A percentile compares a stretch with the other conserved stretches of the same genome.
Evolutionary conservation across 1,140 invertebrate genomes (phyloP).

Genomic region (Drosophila eugracilis): DNA sequence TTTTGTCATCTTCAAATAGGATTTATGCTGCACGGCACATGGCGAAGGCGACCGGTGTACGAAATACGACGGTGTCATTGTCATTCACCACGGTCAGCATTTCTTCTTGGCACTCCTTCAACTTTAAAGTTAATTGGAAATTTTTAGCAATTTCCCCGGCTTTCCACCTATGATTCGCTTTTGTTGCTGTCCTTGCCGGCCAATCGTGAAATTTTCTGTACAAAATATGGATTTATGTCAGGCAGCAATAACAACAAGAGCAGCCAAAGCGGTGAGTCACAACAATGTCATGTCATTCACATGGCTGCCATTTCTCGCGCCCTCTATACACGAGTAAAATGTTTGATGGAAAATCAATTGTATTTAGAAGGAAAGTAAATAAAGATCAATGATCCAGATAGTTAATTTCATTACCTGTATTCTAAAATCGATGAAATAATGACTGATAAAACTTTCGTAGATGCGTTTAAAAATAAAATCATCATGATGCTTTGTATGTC

Average conservation of each 20-base stretch:
- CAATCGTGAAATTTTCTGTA: constrained; percentile 76
- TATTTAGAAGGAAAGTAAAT: too few species aligned
- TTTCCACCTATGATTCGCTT: constrained; percentile 46
- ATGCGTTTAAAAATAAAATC: too few species aligned
- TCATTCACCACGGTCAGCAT: constrained; percentile 13
- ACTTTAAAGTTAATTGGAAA: constrained; percentile 79
- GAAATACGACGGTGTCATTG: constrained; percentile 18
- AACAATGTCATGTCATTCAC: constrained; percentile 48
- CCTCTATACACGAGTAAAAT: constrained; percentile 18
- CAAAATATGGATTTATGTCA: constrained; percentile 82
- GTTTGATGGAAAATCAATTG: too few species aligned
- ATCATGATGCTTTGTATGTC: too few species aligned
- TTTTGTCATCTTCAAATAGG: constrained; percentile 79
- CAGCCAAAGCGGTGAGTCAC: constrained; percentile 24
- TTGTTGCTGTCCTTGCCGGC: constrained; percentile 30
- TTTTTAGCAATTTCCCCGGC: constrained; percentile 69
- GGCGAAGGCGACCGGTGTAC: too few species aligned
- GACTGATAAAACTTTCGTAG: too few species aligned
- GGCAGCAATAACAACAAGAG: constrained; percentile 27
- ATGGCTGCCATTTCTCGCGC: constrained; percentile 60
- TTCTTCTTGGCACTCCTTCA: constrained; percentile 31
- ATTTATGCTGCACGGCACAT: constrained; percentile 60
- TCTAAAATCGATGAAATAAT: too few species aligned
- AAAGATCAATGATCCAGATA: too few species aligned
- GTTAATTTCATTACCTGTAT: too few species aligned